Evolutionary conservation across 2,888 invertebrate species (phyloP).

Genomic region (Drosophila melanosoma): DNA sequence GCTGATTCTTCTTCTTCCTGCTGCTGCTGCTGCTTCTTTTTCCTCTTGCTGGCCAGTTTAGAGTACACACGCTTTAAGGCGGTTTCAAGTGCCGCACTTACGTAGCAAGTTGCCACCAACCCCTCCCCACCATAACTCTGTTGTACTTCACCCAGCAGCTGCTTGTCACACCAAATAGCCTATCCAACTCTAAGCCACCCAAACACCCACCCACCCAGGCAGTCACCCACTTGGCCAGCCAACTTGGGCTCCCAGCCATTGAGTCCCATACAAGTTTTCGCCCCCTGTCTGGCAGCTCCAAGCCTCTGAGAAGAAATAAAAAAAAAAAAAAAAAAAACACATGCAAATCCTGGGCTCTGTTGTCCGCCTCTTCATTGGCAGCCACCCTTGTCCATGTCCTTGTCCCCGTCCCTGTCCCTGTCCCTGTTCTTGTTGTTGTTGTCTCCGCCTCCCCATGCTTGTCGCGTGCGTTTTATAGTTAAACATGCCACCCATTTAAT

Average conservation of each 20-base stretch:
- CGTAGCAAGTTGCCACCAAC: constrained; percentile 29
- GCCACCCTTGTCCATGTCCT: constrained; percentile 62
- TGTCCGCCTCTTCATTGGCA: constrained; percentile 75
- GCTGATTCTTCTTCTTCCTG: not conserved
- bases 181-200: constrained; percentile 40
- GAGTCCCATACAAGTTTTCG: constrained; percentile 43
- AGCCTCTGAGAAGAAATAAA: not conserved
- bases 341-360: constrained; percentile 54
- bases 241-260: constrained; percentile 62
- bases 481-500: constrained; percentile 84
- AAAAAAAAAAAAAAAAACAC: constrained; percentile 26
- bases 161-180: constrained; percentile 74
- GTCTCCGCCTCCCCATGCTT: constrained; percentile 27
- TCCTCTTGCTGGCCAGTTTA: constrained; percentile 18
- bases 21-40: constrained; percentile 8
- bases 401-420: not conserved
- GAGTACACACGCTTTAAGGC: constrained; percentile 59
- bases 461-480: constrained; percentile 76
- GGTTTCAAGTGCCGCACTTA: constrained; percentile 72
- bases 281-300: constrained; percentile 63
- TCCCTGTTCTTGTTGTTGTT: constrained; percentile 15
- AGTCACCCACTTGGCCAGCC: constrained; percentile 28
- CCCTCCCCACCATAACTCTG: not conserved
- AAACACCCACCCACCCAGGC: constrained; percentile 10
- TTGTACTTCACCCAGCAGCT: constrained; percentile 40